These are phyloP conservation scores for Horisme vitalbata DNA, from an alignment of 2,888 invertebrate species.

Conservation along the genomic window DNA sequence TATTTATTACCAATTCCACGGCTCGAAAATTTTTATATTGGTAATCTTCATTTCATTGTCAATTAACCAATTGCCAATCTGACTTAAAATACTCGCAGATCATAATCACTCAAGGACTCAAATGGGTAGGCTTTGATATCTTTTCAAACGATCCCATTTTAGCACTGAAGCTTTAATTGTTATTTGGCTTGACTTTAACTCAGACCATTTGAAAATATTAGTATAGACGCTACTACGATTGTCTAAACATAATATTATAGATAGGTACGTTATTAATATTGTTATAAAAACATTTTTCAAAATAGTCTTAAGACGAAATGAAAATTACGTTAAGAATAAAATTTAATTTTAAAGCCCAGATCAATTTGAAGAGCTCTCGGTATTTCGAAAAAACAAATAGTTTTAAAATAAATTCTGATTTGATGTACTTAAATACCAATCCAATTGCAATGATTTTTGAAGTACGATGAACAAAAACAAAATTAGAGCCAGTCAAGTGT, in stretches of 20 bases:
- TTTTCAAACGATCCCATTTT: constrained; percentile 30
- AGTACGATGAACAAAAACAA: constrained; percentile 6
- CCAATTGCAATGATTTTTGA: neutral
- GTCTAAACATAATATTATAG: no score
- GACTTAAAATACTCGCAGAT: constrained; percentile 34
- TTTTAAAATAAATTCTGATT: neutral
- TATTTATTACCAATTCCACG: constrained; percentile 69
- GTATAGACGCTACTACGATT: no score
- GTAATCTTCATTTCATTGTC: constrained; percentile 44
- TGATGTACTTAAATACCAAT: neutral
- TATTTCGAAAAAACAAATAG: neutral
- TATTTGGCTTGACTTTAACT: neutral
- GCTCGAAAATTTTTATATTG: constrained; percentile 41
- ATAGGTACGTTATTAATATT: no score
- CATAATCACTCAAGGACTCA: constrained; percentile 36
- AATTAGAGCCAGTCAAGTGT: constrained; percentile 11
- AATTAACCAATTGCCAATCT: constrained; percentile 46
- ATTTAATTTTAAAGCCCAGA: neutral
- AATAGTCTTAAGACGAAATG: neutral
- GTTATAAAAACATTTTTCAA: no score
- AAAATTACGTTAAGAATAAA: neutral
- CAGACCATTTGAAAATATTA: no score
- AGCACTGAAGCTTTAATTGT: constrained; percentile 20
- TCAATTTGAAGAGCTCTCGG: neutral
- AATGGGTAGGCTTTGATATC: constrained; percentile 25